Evolutionary conservation across 2,113 vertebrate genomes (phyloP).

Genomic region (Clarias magur): DNA sequence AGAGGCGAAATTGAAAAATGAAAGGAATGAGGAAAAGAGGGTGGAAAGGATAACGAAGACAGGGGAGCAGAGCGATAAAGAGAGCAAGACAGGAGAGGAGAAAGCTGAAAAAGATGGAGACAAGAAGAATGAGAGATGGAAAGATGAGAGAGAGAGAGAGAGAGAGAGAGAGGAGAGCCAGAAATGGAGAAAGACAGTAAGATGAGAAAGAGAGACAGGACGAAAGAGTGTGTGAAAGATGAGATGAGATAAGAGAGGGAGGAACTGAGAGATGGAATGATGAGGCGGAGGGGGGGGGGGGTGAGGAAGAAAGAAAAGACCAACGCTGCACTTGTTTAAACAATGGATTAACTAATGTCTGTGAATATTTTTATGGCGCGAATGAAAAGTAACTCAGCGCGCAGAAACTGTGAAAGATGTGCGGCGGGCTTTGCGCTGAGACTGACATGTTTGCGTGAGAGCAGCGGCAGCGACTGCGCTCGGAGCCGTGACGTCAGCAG

Average conservation of each 20-base stretch:
- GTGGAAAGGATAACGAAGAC: background rate
- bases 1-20: background rate
- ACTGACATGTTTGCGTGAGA: conserved; percentile 9
- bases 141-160: background rate
- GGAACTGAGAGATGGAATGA: background rate
- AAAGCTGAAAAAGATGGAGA: background rate
- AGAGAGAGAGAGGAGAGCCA: background rate
- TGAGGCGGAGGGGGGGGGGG: background rate
- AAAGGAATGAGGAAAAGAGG: background rate
- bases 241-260: background rate
- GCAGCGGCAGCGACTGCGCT: conserved; percentile 18
- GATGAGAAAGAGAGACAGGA: background rate
- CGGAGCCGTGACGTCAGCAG: conserved; percentile 71
- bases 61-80: background rate
- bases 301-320: background rate
- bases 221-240: background rate
- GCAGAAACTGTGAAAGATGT: background rate
- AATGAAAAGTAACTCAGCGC: background rate
- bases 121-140: background rate
- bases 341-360: conserved; percentile 10
- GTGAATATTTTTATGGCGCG: background rate
- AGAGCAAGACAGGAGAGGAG: background rate
- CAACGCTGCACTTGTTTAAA: conserved; percentile 14
- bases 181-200: background rate
- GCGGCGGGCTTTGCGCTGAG: background rate